phyloP scores from a whole-genome alignment of 2,888 invertebrate genomes.

The Microctonus hyperodae region DNA sequence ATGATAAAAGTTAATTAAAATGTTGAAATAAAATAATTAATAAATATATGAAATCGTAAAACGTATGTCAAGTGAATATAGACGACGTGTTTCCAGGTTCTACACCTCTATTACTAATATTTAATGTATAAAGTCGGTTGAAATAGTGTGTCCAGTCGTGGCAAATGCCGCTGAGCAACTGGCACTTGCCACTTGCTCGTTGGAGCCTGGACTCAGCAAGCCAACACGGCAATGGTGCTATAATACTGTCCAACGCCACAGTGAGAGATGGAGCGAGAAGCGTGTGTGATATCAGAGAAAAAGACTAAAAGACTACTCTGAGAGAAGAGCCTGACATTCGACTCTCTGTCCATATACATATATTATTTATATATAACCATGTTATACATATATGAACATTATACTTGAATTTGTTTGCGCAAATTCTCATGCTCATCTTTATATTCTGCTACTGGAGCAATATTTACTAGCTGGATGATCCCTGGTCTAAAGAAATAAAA shows the following conservation, averaged over 20 bases:
- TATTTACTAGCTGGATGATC: no score
- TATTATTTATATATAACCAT: neutral
- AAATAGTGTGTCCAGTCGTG: conserved; percentile 49
- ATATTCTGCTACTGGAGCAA: no score
- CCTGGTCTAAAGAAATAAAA: no score
- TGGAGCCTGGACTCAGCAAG: conserved; percentile 32
- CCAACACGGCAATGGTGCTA: conserved; percentile 12
- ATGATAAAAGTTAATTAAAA: neutral
- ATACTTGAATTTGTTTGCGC: neutral
- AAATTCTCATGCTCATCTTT: no score
- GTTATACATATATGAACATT: no score
- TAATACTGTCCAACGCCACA: conserved; percentile 23
- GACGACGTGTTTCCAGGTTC: neutral
- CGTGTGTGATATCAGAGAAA: conserved; percentile 30
- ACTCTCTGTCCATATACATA: neutral
- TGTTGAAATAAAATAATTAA: neutral
- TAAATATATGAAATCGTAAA: neutral
- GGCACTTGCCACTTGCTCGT: conserved; percentile 49
- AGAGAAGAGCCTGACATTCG: conserved; percentile 17
- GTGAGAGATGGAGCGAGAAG: conserved; percentile 16
- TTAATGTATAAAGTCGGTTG: neutral
- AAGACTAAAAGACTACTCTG: conserved; percentile 11
- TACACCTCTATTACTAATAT: neutral
- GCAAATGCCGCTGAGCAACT: conserved; percentile 60
- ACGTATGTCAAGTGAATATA: neutral